Evolutionary conservation across 2,113 vertebrate species (phyloP).

Genomic region (Monopterus albus): DNA sequence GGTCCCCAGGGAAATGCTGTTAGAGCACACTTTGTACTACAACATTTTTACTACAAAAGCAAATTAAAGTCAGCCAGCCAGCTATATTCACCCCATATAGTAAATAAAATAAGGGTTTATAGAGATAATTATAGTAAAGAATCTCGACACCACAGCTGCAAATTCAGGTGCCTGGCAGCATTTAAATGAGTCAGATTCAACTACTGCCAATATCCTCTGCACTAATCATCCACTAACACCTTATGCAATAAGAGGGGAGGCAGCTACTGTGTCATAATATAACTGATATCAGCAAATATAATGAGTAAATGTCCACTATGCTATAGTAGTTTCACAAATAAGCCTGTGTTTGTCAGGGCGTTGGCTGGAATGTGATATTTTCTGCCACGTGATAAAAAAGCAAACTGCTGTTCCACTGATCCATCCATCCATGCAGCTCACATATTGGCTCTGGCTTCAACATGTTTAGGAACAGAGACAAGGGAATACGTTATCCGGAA

Average conservation of each 20-base stretch:
- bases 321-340: not conserved
- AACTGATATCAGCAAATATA: no score
- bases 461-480: not conserved
- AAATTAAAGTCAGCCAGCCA: constrained; percentile 42
- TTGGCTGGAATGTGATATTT: constrained; percentile 21
- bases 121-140: not conserved
- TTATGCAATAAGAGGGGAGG: not conserved
- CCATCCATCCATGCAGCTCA: not conserved
- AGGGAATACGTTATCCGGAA: not conserved
- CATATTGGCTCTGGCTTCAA: not conserved
- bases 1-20: constrained; percentile 27
- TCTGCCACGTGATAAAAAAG: not conserved
- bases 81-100: not conserved
- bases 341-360: not conserved
- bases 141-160: not conserved
- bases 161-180: not conserved
- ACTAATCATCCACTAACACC: not conserved
- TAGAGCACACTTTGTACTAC: constrained; percentile 15
- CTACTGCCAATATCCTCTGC: not conserved
- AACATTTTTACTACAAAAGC: constrained; percentile 16
- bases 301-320: no score
- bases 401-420: constrained; percentile 19
- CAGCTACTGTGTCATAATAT: not conserved
- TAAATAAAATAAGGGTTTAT: constrained; percentile 11
- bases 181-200: not conserved